Percentiles rank a stretch among this genome's conserved stretches.
Evolutionary conservation across 2,888 invertebrate species (phyloP).

Genomic region (Chalcis sispes): DNA sequence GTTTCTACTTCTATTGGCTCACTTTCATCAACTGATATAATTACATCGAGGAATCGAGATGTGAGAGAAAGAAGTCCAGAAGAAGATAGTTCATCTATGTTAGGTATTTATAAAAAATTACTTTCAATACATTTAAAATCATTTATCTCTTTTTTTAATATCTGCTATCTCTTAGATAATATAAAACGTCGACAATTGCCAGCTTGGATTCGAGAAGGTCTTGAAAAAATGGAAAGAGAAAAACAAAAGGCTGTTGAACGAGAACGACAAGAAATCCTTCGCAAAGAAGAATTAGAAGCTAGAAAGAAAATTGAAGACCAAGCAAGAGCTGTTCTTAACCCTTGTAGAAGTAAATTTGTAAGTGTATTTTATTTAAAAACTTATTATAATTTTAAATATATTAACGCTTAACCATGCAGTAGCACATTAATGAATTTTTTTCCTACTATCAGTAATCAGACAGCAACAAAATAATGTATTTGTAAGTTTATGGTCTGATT

Average conservation of each 20-base stretch:
- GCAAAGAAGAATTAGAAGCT: constrained; percentile 79
- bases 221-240: constrained; percentile 98
- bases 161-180: constrained; percentile 80
- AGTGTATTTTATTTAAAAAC: constrained; percentile 69
- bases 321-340: constrained; percentile 75
- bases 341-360: constrained; percentile 80
- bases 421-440: no score
- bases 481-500: no score
- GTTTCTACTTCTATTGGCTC: constrained; percentile 65
- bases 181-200: constrained; percentile 93
- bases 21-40: constrained; percentile 29
- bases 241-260: constrained; percentile 91
- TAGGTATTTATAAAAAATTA: constrained; percentile 64
- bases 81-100: constrained; percentile 70
- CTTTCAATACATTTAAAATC: constrained; percentile 8
- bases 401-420: no score
- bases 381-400: neutral
- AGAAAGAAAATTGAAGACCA: constrained; percentile 78
- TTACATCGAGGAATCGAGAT: constrained; percentile 63
- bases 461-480: no score
- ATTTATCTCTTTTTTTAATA: constrained; percentile 1
- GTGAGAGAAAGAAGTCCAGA: constrained; percentile 73
- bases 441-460: no score
- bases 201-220: constrained; percentile 98
- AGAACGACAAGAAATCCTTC: constrained; percentile 82